A percentile compares a stretch with the other conserved stretches of the same genome.
These are phyloP conservation scores for Thamnophis sirtalis DNA, from an alignment of 2,113 vertebrate species.

Conservation along the genomic window DNA sequence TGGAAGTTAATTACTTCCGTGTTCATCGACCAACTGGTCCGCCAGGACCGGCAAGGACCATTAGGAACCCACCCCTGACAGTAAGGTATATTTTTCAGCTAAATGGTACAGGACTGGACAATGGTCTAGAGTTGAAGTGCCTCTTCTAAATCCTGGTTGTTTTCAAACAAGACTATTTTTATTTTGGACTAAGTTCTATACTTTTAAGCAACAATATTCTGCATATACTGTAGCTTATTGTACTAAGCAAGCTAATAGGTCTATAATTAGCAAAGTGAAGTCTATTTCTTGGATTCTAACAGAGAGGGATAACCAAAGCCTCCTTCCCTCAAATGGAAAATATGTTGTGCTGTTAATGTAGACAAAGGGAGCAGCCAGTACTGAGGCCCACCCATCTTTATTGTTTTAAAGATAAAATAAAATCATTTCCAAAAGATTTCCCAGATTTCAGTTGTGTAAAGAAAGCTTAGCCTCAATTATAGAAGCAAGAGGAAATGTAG, in stretches of 20 bases:
- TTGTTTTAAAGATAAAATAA: neutral
- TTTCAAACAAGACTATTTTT: neutral
- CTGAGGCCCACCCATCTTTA: neutral
- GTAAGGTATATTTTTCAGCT: neutral
- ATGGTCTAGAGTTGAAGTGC: neutral
- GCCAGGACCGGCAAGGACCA: too few relatives aligned
- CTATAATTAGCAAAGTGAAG: neutral
- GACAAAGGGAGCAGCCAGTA: neutral
- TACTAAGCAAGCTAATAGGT: neutral
- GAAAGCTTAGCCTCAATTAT: neutral
- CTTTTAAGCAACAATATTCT: neutral
- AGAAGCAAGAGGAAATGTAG: neutral
- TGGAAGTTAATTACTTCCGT: too few relatives aligned
- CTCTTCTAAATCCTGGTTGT: neutral
- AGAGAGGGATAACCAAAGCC: neutral
- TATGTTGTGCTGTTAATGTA: neutral
- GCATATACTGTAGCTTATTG: neutral
- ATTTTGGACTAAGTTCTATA: neutral
- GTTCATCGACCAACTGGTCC: too few relatives aligned
- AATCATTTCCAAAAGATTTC: neutral
- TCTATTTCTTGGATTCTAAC: neutral
- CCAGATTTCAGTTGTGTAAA: neutral
- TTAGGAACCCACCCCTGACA: too few relatives aligned
- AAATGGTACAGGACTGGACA: neutral
- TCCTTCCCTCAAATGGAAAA: neutral